Evolutionary conservation across 92 coral and sea anemone species (phyloP).

Genomic region (Meandrina meandrites): DNA sequence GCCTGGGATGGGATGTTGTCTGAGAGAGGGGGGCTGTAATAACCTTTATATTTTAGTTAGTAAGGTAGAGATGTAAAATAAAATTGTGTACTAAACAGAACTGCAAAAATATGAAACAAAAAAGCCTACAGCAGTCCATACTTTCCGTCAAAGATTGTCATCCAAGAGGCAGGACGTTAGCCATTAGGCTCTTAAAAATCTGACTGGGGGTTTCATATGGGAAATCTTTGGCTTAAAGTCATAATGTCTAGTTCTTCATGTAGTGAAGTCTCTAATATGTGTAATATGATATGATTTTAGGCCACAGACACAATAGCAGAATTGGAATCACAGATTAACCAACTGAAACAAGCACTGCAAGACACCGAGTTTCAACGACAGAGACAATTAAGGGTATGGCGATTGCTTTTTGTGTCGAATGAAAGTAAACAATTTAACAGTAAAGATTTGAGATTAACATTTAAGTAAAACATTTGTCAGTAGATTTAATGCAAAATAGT

Average conservation of each 20-base stretch:
- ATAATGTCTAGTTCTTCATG: not conserved
- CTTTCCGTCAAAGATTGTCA: not conserved
- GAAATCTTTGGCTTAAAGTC: too few relatives aligned
- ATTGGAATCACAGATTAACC: conserved; percentile 76
- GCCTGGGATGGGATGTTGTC: not conserved
- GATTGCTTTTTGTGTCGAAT: not conserved
- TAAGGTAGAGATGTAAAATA: not conserved
- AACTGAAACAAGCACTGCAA: conserved; percentile 81
- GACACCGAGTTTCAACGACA: conserved; percentile 87
- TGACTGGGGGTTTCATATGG: too few relatives aligned
- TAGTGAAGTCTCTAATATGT: not conserved
- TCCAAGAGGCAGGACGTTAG: not conserved
- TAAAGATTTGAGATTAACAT: too few relatives aligned
- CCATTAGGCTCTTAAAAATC: too few relatives aligned
- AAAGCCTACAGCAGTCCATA: not conserved
- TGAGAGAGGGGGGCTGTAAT: not conserved
- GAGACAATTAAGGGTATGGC: conserved; percentile 78
- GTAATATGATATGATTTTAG: conserved; percentile 29
- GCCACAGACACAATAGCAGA: conserved; percentile 79
- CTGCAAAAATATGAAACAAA: not conserved
- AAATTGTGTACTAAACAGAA: not conserved
- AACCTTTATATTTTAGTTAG: not conserved
- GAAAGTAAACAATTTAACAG: not conserved
- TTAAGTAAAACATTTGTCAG: too few relatives aligned
- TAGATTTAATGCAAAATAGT: too few relatives aligned